Evolutionary conservation across 2,113 vertebrate species (phyloP).

Genomic region (Hippoglossus stenolepis): DNA sequence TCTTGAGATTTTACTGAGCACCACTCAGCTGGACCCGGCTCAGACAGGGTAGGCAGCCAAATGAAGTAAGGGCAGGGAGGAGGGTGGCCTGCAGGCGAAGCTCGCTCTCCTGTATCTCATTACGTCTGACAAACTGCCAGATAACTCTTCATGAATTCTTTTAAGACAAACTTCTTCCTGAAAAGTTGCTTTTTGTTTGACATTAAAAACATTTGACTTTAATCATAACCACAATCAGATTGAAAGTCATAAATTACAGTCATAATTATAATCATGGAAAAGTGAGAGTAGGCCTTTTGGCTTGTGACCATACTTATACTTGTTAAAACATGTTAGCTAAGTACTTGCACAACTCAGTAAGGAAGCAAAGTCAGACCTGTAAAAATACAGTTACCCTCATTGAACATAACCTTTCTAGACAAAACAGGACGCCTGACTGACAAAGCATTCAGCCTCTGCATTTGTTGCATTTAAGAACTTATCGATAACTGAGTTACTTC

Average conservation of each 20-base stretch:
- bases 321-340: neutral
- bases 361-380: neutral
- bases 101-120: conserved; percentile 49
- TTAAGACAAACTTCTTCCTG: conserved; percentile 1
- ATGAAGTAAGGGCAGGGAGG: conserved; percentile 27
- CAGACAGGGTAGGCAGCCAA: conserved; percentile 42
- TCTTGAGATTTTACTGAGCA: conserved; percentile 46
- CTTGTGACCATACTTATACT: neutral
- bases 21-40: conserved; percentile 46
- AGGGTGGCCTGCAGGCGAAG: conserved; percentile 21
- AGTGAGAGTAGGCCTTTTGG: neutral
- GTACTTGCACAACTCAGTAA: neutral
- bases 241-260: neutral
- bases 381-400: neutral
- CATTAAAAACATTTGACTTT: neutral
- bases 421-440: neutral
- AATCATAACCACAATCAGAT: neutral
- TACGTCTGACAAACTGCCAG: conserved; percentile 41
- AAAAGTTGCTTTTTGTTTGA: neutral
- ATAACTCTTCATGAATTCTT: conserved; percentile 19
- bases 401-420: neutral
- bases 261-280: neutral
- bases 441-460: neutral
- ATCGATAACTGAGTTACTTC: neutral
- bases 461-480: neutral